These are phyloP conservation scores for Tenualosa ilisha DNA, from an alignment of 2,797 vertebrate species.

Conservation along the genomic window DNA sequence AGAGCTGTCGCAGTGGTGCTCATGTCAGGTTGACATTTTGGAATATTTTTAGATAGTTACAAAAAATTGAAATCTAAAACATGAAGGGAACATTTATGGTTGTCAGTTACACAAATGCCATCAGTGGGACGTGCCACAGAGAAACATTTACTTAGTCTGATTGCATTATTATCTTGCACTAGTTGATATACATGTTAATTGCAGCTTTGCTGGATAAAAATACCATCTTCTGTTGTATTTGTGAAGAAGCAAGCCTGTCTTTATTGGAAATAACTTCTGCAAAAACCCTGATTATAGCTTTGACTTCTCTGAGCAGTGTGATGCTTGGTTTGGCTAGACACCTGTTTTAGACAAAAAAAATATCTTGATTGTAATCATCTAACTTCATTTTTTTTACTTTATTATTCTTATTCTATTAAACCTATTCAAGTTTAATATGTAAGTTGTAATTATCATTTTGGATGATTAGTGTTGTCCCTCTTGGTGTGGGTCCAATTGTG, in stretches of 20 bases:
- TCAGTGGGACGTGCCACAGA: neutral
- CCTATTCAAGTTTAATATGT: neutral
- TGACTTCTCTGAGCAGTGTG: neutral
- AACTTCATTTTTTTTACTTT: neutral
- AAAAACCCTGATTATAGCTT: neutral
- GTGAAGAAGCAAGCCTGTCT: neutral
- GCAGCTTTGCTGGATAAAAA: neutral
- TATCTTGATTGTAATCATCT: neutral
- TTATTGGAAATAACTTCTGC: neutral
- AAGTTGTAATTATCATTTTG: neutral
- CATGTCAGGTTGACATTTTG: conserved; percentile 7
- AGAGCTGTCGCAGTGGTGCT: conserved; percentile 2
- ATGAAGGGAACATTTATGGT: conserved; percentile 20
- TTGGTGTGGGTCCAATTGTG: neutral
- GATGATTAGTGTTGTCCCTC: neutral
- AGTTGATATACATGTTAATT: neutral
- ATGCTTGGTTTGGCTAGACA: neutral
- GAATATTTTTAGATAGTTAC: conserved; percentile 15
- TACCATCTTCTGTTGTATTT: neutral
- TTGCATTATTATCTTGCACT: neutral
- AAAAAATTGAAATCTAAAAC: neutral
- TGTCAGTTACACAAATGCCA: conserved; percentile 5
- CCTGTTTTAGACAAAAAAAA: neutral
- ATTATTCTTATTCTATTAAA: neutral
- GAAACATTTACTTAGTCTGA: neutral